phyloP scores from a whole-genome alignment of 2,888 invertebrate genomes.

The Ecliptopera silaceata region DNA sequence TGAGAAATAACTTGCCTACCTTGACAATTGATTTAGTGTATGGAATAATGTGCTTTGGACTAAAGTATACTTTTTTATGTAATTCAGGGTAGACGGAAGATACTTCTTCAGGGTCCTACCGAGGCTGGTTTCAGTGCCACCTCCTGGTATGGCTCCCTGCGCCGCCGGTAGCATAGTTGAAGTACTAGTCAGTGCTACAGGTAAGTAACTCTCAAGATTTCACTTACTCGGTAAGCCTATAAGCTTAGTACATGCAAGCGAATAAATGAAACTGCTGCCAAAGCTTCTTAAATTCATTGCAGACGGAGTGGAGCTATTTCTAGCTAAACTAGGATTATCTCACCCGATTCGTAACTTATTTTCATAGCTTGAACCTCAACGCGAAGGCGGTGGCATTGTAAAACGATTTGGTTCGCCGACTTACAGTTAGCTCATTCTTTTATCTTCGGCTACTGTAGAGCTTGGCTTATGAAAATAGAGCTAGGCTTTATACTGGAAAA shows the following conservation, averaged over 20 bases:
- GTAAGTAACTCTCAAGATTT: slow-evolving; percentile 54
- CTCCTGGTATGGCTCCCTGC: slow-evolving; percentile 97
- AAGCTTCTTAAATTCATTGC: slow-evolving; percentile 12
- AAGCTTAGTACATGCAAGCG: background rate
- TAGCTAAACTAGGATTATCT: slow-evolving; percentile 19
- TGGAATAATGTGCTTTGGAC: background rate
- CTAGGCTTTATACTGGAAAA: slow-evolving; percentile 17
- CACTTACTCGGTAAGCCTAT: background rate
- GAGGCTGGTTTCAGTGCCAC: slow-evolving; percentile 92
- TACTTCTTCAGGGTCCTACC: slow-evolving; percentile 95
- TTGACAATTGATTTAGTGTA: background rate
- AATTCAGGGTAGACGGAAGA: slow-evolving; percentile 79
- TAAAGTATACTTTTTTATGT: slow-evolving; percentile 8
- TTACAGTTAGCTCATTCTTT: slow-evolving; percentile 20
- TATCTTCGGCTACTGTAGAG: slow-evolving; percentile 23
- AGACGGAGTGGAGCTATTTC: slow-evolving; percentile 16
- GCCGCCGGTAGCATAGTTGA: slow-evolving; percentile 97
- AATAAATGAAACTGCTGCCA: background rate
- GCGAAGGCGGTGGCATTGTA: slow-evolving; percentile 19
- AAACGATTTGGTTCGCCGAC: slow-evolving; percentile 12
- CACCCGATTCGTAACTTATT: slow-evolving; percentile 19
- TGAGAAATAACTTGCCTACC: background rate
- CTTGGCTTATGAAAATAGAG: slow-evolving; percentile 23
- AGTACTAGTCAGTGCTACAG: slow-evolving; percentile 94
- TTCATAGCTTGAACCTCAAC: slow-evolving; percentile 14